These are phyloP conservation scores for Cyprinodon variegatus DNA, from an alignment of 2,113 vertebrate genomes.

Conservation along the genomic window DNA sequence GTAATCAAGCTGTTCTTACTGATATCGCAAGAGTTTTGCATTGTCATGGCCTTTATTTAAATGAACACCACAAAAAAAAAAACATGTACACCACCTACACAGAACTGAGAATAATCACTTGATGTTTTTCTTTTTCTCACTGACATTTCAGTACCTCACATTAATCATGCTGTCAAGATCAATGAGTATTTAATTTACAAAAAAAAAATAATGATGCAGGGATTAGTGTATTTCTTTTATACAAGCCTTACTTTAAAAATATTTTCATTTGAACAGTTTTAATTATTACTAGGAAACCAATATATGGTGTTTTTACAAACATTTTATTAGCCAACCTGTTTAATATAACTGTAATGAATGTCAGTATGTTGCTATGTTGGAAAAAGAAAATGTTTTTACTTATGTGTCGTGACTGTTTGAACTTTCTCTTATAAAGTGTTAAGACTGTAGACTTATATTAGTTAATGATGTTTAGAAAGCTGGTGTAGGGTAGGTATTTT, in stretches of 20 bases:
- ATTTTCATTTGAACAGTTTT: too few relatives aligned
- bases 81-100: neutral
- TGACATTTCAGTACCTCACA: neutral
- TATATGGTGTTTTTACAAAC: too few relatives aligned
- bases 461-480: too few relatives aligned
- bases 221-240: neutral
- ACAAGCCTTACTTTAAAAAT: neutral
- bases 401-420: too few relatives aligned
- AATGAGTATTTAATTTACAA: neutral
- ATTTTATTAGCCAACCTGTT: too few relatives aligned
- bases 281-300: too few relatives aligned
- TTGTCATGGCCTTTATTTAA: constrained; percentile 14
- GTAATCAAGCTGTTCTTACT: constrained; percentile 38
- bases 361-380: too few relatives aligned
- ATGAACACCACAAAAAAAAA: neutral
- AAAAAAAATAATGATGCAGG: neutral
- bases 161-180: neutral
- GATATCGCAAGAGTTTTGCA: constrained; percentile 29
- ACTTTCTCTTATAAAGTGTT: too few relatives aligned
- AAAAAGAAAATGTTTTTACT: too few relatives aligned
- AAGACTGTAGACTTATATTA: too few relatives aligned
- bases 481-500: too few relatives aligned
- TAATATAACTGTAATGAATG: neutral
- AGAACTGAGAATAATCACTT: too few relatives aligned
- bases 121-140: neutral